phyloP scores from a whole-genome alignment of 2,113 vertebrate species.

The Procapra przewalskii region DNA sequence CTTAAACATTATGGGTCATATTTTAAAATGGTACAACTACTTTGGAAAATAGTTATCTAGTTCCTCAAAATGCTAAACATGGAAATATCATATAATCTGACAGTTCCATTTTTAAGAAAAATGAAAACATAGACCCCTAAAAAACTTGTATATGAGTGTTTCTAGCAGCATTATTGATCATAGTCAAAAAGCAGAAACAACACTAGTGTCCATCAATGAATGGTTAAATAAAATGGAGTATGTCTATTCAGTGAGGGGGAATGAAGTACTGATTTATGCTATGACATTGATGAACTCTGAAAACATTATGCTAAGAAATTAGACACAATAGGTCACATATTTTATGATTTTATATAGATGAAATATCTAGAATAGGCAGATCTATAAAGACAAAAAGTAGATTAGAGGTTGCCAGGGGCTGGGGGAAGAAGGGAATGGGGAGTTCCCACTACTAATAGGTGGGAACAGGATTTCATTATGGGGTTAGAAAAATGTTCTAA shows the following conservation, averaged over 20 bases:
- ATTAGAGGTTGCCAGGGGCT: neutral
- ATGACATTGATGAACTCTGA: neutral
- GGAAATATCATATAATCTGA: neutral
- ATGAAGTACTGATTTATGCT: neutral
- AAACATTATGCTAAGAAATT: neutral
- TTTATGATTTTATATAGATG: neutral
- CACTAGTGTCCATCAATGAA: neutral
- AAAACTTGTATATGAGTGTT: neutral
- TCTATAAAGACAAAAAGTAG: neutral
- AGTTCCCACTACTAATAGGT: neutral
- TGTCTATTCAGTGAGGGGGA: neutral
- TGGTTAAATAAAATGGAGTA: neutral
- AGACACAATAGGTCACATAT: neutral
- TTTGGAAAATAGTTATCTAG: neutral
- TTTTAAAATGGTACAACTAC: neutral
- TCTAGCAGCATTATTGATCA: neutral
- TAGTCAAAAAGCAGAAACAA: neutral
- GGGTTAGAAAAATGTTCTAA: neutral
- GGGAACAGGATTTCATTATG: neutral
- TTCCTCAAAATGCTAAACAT: conserved; percentile 16
- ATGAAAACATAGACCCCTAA: neutral
- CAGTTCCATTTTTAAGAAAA: neutral
- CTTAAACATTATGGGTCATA: neutral
- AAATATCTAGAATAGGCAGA: neutral
- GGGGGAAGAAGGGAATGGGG: neutral